These are phyloP conservation scores for Euura lappo DNA, from an alignment of 1,140 invertebrate genomes.

Conservation along the genomic window DNA sequence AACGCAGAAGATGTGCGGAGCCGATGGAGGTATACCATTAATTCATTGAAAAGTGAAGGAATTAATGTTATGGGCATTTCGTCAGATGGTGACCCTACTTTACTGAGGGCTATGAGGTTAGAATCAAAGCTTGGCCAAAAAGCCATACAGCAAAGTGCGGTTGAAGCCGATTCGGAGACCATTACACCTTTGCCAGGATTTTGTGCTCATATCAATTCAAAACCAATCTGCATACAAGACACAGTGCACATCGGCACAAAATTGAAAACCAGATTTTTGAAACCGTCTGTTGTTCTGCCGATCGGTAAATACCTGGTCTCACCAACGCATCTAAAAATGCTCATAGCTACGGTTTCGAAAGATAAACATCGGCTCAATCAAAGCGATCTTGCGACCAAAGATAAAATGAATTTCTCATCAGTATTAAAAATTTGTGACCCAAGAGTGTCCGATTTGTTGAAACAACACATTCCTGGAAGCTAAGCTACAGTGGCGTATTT, in stretches of 20 bases:
- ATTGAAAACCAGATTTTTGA: conserved; percentile 18
- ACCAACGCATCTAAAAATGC: conserved; percentile 12
- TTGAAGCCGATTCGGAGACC: too few species aligned
- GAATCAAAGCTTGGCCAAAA: too few species aligned
- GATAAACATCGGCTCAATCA: conserved; percentile 18
- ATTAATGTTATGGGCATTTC: conserved; percentile 15
- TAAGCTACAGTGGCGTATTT: conserved; percentile 20
- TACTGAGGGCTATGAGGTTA: too few species aligned
- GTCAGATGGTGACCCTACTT: neutral
- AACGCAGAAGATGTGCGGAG: conserved; percentile 14
- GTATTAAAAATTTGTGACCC: conserved; percentile 23
- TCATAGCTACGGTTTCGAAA: conserved; percentile 6
- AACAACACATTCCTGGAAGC: conserved; percentile 17
- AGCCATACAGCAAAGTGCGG: too few species aligned
- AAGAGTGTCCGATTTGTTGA: conserved; percentile 12
- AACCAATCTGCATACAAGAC: conserved; percentile 22
- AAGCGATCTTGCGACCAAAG: conserved; percentile 7
- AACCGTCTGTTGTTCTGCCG: conserved; percentile 12
- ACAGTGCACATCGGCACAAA: conserved; percentile 23
- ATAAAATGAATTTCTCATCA: conserved; percentile 26
- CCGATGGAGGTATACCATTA: conserved; percentile 18
- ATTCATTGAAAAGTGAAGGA: conserved; percentile 2
- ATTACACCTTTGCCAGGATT: conserved; percentile 8
- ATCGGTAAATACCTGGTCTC: conserved; percentile 15
- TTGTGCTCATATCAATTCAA: conserved; percentile 20